These are phyloP conservation scores for Sitobion miscanthi DNA, from an alignment of 1,140 invertebrate genomes.

Conservation along the genomic window DNA sequence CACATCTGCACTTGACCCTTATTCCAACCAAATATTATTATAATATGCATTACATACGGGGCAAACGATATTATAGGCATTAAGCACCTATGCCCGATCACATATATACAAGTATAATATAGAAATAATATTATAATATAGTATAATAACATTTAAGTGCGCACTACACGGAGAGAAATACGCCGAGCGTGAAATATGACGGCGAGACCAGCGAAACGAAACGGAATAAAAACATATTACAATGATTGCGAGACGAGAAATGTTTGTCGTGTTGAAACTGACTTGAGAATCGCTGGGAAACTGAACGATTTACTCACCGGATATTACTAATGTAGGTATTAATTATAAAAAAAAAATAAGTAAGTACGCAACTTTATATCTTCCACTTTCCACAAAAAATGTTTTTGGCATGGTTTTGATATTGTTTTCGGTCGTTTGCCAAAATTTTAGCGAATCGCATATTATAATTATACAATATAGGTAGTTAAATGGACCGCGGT, in stretches of 20 bases:
- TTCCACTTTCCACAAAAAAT: background rate
- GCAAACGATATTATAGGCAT: background rate
- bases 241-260: background rate
- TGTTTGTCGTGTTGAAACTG: background rate
- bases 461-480: background rate
- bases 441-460: no score
- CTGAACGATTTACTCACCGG: background rate
- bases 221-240: background rate
- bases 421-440: background rate
- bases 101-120: background rate
- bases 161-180: background rate
- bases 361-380: background rate
- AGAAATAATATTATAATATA: background rate
- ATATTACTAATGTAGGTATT: background rate
- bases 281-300: conserved; percentile 1
- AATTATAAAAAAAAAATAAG: background rate
- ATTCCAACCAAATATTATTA: background rate
- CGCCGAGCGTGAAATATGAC: conserved; percentile 12
- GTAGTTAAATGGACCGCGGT: background rate
- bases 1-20: background rate
- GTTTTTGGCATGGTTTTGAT: background rate
- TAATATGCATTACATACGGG: background rate
- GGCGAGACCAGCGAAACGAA: background rate
- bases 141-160: background rate
- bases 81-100: no score